A percentile compares a stretch with the other conserved stretches of the same genome.
These are phyloP conservation scores for Parnassius mnemosyne DNA, from an alignment of 2,888 invertebrate genomes.

Conservation along the genomic window DNA sequence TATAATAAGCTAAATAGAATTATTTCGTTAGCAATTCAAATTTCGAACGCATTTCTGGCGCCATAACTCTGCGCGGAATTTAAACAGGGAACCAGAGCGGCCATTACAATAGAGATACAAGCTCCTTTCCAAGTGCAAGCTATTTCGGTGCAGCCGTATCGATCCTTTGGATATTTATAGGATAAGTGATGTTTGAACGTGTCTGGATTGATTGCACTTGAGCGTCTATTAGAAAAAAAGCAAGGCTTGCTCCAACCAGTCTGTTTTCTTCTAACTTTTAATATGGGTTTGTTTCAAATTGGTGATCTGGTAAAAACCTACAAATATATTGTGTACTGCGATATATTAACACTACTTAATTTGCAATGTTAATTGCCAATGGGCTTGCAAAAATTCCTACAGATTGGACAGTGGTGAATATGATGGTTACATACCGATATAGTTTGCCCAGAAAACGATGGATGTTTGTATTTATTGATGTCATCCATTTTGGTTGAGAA, in stretches of 20 bases:
- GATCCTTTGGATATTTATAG: slow-evolving; percentile 39
- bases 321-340: too few relatives aligned
- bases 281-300: too few relatives aligned
- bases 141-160: slow-evolving; percentile 39
- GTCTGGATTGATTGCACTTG: slow-evolving; percentile 34
- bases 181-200: slow-evolving; percentile 33
- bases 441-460: too few relatives aligned
- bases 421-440: too few relatives aligned
- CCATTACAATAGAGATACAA: slow-evolving; percentile 29
- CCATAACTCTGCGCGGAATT: slow-evolving; percentile 26
- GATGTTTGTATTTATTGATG: too few relatives aligned
- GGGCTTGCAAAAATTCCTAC: too few relatives aligned
- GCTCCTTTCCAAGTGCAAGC: slow-evolving; percentile 28
- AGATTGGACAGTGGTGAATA: too few relatives aligned
- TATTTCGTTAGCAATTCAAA: neutral
- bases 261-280: neutral
- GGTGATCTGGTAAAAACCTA: too few relatives aligned
- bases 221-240: slow-evolving; percentile 20
- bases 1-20: neutral
- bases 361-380: too few relatives aligned
- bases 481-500: too few relatives aligned
- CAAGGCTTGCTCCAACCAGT: slow-evolving; percentile 26
- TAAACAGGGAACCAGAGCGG: slow-evolving; percentile 23
- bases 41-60: slow-evolving; percentile 10
- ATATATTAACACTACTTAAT: too few relatives aligned